Percentiles rank a stretch among this genome's conserved stretches.
These are phyloP conservation scores for Tribolium castaneum DNA, from an alignment of 1,140 invertebrate species.

Conservation along the genomic window DNA sequence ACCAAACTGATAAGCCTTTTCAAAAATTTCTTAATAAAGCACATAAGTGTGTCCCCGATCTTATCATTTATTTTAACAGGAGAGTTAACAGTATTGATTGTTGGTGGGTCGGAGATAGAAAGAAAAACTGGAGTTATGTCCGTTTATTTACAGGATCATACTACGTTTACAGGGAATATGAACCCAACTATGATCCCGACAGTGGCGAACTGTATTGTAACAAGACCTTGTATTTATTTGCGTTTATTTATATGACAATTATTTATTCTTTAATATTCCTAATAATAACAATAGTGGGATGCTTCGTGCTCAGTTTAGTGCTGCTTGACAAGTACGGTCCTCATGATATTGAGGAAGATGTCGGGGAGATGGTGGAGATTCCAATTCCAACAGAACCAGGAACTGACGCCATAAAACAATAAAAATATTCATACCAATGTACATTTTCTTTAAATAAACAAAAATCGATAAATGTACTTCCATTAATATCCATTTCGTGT, in stretches of 20 bases:
- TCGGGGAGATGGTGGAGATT: not conserved
- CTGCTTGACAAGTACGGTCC: not conserved
- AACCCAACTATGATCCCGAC: slow-evolving; percentile 22
- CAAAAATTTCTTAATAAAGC: not conserved
- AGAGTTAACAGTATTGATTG: not conserved
- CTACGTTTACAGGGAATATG: slow-evolving; percentile 18
- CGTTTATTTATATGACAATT: slow-evolving; percentile 27
- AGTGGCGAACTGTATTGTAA: slow-evolving; percentile 12
- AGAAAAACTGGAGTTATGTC: not conserved
- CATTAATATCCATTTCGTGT: not conserved
- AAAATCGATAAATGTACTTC: no score
- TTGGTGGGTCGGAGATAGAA: not conserved
- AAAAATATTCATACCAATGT: not conserved
- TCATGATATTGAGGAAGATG: not conserved
- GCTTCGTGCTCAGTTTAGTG: not conserved
- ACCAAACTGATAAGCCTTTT: slow-evolving; percentile 19
- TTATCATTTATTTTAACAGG: not conserved
- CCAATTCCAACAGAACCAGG: not conserved
- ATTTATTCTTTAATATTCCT: slow-evolving; percentile 1
- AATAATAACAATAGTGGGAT: not conserved
- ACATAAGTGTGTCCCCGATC: not conserved
- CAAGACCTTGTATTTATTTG: slow-evolving; percentile 19
- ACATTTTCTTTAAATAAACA: not conserved
- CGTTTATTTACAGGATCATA: slow-evolving; percentile 19
- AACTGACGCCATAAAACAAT: not conserved